A percentile compares a stretch with the other conserved stretches of the same genome.
phyloP scores from a whole-genome alignment of 1,140 invertebrate genomes.

The Bacillus rossius region DNA sequence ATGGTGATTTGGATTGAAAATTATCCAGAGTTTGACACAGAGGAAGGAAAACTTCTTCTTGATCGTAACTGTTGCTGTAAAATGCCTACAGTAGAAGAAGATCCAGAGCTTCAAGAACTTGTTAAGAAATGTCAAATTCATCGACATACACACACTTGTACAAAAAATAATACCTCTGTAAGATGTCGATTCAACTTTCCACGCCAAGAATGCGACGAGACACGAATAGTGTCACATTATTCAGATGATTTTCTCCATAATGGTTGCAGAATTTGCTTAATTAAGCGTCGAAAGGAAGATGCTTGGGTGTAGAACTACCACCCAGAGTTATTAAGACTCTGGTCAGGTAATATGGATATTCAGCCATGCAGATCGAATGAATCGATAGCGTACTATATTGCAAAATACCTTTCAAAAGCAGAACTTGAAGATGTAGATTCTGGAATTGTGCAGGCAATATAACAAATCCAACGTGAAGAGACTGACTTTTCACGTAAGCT shows the following conservation, averaged over 20 bases:
- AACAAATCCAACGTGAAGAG: slow-evolving; percentile 26
- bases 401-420: slow-evolving; percentile 38
- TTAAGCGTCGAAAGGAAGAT: slow-evolving; percentile 10
- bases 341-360: slow-evolving; percentile 36
- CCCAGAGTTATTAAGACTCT: slow-evolving; percentile 26
- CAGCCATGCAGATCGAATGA: slow-evolving; percentile 34
- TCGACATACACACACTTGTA: slow-evolving; percentile 18
- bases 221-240: slow-evolving; percentile 15
- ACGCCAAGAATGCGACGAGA: slow-evolving; percentile 15
- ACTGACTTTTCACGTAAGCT: slow-evolving; percentile 23
- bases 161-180: slow-evolving; percentile 14
- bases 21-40: too few species aligned
- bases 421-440: slow-evolving; percentile 31
- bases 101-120: slow-evolving; percentile 20
- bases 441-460: slow-evolving; percentile 28
- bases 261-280: slow-evolving; percentile 20
- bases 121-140: slow-evolving; percentile 19
- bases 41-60: too few species aligned
- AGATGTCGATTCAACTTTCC: slow-evolving; percentile 22
- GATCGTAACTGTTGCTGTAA: slow-evolving; percentile 17
- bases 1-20: too few species aligned
- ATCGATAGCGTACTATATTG: slow-evolving; percentile 39
- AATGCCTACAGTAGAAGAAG: slow-evolving; percentile 12
- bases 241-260: slow-evolving; percentile 24
- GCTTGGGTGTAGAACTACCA: slow-evolving; percentile 32